Evolutionary conservation across 2,113 vertebrate species (phyloP).

Genomic region (Atrichornis clamosus): DNA sequence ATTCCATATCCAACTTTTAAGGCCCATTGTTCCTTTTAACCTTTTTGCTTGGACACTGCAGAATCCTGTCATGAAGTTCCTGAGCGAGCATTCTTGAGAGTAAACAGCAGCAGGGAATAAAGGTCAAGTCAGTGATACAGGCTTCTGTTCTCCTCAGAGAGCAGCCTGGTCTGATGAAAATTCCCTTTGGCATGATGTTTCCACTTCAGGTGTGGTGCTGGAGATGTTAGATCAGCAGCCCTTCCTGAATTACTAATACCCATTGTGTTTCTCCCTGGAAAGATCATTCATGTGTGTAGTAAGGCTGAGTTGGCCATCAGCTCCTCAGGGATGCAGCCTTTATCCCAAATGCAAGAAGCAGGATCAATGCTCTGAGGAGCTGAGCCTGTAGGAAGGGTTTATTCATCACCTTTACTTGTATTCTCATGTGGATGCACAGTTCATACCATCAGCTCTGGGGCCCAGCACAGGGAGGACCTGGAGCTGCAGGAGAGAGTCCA

Average conservation of each 20-base stretch:
- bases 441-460: not conserved
- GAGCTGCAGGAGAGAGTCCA: accelerated
- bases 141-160: not conserved
- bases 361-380: not conserved
- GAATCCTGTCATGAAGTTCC: not conserved
- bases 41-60: not conserved
- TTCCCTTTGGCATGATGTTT: not conserved
- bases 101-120: not conserved
- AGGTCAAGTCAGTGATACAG: not conserved
- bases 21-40: not conserved
- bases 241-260: not conserved
- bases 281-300: not conserved
- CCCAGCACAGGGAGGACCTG: not conserved
- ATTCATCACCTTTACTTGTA: not conserved
- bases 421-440: not conserved
- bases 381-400: not conserved
- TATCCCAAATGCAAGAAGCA: not conserved
- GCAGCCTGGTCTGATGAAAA: not conserved
- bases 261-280: not conserved
- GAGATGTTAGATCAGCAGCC: not conserved
- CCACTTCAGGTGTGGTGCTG: not conserved
- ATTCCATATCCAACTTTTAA: not conserved
- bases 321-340: not conserved
- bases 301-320: not conserved
- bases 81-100: too few relatives aligned